Evolutionary conservation across 2,797 vertebrate genomes (phyloP).

Genomic region (Apogon hyalosoma): DNA sequence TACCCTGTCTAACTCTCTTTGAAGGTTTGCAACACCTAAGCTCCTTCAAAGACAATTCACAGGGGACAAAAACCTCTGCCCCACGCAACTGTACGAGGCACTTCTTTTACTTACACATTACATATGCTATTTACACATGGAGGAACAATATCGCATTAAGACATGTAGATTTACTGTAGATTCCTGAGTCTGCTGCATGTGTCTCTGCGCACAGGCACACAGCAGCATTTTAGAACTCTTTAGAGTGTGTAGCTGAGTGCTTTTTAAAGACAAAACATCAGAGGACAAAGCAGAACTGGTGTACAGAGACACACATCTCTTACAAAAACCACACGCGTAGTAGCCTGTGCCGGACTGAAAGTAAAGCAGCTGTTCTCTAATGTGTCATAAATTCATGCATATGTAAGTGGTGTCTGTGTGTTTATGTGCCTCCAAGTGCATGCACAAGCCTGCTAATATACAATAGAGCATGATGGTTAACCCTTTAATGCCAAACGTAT

Average conservation of each 20-base stretch:
- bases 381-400: constrained; percentile 6
- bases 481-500: too few relatives aligned
- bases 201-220: neutral
- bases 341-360: too few relatives aligned
- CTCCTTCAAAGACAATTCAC: constrained; percentile 68
- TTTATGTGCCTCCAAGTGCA: neutral
- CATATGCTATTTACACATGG: constrained; percentile 13
- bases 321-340: too few relatives aligned
- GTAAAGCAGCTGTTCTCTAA: constrained; percentile 5
- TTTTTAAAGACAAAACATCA: constrained; percentile 1
- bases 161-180: constrained; percentile 2
- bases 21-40: constrained; percentile 70
- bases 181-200: neutral
- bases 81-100: constrained; percentile 42
- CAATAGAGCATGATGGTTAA: constrained; percentile 18
- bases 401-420: neutral
- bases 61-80: constrained; percentile 49
- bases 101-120: constrained; percentile 9
- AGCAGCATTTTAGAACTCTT: neutral
- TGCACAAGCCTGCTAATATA: neutral
- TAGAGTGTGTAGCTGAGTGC: constrained; percentile 2
- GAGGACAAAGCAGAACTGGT: constrained; percentile 4
- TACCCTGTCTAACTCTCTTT: constrained; percentile 69
- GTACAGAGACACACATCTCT: too few relatives aligned
- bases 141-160: constrained; percentile 6